Percentiles rank a stretch among this genome's conserved stretches.
Evolutionary conservation across 2,113 vertebrate species (phyloP).

Genomic region (Ellobius talpinus): DNA sequence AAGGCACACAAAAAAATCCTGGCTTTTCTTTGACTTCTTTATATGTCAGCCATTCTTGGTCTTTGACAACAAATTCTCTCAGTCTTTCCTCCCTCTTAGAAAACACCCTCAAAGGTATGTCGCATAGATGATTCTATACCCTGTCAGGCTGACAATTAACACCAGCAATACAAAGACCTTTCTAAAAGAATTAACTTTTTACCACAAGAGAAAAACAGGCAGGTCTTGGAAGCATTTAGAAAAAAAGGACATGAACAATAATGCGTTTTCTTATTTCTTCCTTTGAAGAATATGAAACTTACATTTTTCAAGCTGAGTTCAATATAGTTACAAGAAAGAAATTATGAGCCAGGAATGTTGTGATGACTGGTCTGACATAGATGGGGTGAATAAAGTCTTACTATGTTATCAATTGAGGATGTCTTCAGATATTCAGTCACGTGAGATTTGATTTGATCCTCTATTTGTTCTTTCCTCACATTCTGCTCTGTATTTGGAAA

Average conservation of each 20-base stretch:
- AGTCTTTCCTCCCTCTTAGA: neutral
- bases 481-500: neutral
- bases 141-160: neutral
- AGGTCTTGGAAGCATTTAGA: neutral
- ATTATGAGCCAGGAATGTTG: neutral
- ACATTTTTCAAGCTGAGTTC: neutral
- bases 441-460: neutral
- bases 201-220: neutral
- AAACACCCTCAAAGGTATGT: fast-evolving
- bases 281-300: neutral
- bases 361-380: neutral
- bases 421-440: neutral
- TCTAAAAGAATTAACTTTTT: neutral
- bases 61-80: neutral
- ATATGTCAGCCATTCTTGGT: neutral
- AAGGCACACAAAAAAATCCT: neutral
- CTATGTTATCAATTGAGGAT: neutral
- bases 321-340: neutral
- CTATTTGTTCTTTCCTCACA: neutral
- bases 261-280: neutral
- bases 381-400: neutral
- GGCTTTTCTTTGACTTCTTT: neutral
- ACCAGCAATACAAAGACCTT: neutral
- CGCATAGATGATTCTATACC: neutral
- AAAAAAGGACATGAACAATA: neutral